phyloP scores from a whole-genome alignment of 2,113 vertebrate species.

The Phalacrocorax aristotelis region DNA sequence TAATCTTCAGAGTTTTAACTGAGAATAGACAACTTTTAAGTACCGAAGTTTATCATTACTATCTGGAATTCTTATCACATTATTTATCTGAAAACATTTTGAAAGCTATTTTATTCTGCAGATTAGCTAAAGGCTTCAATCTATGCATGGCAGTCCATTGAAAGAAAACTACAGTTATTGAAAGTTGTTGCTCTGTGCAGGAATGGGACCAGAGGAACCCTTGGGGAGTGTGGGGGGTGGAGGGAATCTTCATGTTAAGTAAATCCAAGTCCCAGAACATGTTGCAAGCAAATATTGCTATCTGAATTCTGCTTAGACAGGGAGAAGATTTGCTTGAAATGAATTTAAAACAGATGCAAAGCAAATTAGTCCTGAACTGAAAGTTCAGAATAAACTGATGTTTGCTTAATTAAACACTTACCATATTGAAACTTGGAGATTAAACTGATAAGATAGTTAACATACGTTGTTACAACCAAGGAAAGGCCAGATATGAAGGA shows the following conservation, averaged over 20 bases:
- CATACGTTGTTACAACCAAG: background rate
- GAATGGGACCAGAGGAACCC: background rate
- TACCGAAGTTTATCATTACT: background rate
- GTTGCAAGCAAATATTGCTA: background rate
- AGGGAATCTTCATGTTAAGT: background rate
- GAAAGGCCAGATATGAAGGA: background rate
- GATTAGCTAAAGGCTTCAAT: background rate
- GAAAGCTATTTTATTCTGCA: background rate
- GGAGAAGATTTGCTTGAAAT: background rate
- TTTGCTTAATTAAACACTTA: background rate
- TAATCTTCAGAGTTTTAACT: background rate
- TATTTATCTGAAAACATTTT: background rate
- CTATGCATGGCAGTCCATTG: background rate
- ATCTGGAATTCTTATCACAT: background rate
- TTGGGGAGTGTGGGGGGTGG: too few species aligned
- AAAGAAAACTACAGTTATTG: background rate
- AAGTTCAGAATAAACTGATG: background rate
- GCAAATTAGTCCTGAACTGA: background rate
- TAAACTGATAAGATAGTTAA: background rate
- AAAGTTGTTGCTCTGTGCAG: background rate
- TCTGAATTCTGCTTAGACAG: background rate
- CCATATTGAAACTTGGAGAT: background rate
- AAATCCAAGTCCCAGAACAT: background rate
- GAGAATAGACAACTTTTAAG: background rate
- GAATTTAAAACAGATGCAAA: background rate